These are phyloP conservation scores for Microctenopoma stevenorrisi DNA, from an alignment of 2,797 vertebrate species.

Conservation along the genomic window DNA sequence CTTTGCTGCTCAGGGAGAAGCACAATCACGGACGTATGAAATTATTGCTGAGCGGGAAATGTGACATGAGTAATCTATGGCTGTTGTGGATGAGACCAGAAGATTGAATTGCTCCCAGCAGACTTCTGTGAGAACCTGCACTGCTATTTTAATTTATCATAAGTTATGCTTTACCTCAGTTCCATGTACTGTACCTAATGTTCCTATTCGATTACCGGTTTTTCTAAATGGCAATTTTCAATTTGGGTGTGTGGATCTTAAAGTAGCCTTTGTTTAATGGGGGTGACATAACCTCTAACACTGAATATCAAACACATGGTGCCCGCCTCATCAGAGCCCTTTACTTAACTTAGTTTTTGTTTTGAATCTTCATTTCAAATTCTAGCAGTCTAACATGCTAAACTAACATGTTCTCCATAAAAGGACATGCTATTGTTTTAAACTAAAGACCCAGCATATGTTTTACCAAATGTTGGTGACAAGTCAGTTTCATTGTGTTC, in stretches of 20 bases:
- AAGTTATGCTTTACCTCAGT: not conserved
- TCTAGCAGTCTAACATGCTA: not conserved
- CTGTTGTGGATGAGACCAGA: slow-evolving; percentile 29
- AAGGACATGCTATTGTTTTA: not conserved
- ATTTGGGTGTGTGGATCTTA: not conserved
- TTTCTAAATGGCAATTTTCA: slow-evolving; percentile 4
- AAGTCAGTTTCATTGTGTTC: slow-evolving; percentile 56
- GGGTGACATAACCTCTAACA: too few relatives aligned
- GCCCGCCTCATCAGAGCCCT: not conserved
- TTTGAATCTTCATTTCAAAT: too few relatives aligned
- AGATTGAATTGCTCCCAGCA: slow-evolving; percentile 35
- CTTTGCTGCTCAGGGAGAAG: slow-evolving; percentile 54
- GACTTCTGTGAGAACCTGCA: slow-evolving; percentile 26
- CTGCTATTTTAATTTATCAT: slow-evolving; percentile 41
- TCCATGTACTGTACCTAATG: slow-evolving; percentile 2
- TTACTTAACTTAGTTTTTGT: too few relatives aligned
- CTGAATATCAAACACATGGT: too few relatives aligned
- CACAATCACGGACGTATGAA: slow-evolving; percentile 15
- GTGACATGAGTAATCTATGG: slow-evolving; percentile 26
- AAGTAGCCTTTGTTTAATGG: not conserved
- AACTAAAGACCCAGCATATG: not conserved
- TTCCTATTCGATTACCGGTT: not conserved
- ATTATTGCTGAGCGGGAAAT: slow-evolving; percentile 27
- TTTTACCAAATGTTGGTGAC: slow-evolving; percentile 4
- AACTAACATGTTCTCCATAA: not conserved